Evolutionary conservation across 2,888 invertebrate genomes (phyloP).

Genomic region (Monoplex corrugatus): DNA sequence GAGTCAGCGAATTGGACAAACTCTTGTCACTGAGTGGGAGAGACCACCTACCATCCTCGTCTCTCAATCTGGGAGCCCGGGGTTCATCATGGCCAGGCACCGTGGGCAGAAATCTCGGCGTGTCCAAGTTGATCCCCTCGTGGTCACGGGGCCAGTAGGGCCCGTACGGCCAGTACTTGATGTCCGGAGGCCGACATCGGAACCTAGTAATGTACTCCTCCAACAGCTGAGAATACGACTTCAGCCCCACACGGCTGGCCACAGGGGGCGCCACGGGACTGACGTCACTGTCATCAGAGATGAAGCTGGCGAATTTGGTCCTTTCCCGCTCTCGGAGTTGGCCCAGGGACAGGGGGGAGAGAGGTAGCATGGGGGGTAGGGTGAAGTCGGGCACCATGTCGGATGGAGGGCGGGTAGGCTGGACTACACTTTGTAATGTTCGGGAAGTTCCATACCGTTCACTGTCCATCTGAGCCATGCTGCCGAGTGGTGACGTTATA

Average conservation of each 20-base stretch:
- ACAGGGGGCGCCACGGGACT: conserved; percentile 47
- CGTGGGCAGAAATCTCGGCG: conserved; percentile 65
- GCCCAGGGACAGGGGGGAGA: neutral
- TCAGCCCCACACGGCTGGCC: conserved; percentile 38
- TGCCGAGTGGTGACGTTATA: neutral
- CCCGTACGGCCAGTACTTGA: conserved; percentile 79
- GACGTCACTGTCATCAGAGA: conserved; percentile 41
- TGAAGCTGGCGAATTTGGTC: conserved; percentile 16
- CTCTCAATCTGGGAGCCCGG: conserved; percentile 49
- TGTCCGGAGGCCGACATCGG: conserved; percentile 75
- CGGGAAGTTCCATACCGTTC: neutral
- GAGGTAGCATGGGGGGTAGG: neutral
- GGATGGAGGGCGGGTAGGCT: neutral
- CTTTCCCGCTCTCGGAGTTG: conserved; percentile 15
- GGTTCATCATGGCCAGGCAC: conserved; percentile 64
- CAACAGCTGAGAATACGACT: conserved; percentile 72
- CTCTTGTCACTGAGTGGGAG: no score
- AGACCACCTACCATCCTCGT: conserved; percentile 45
- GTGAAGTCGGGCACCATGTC: neutral
- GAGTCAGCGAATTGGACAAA: no score
- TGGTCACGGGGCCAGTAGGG: conserved; percentile 77
- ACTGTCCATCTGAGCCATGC: neutral
- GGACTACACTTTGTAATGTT: no score
- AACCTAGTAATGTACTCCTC: conserved; percentile 75
- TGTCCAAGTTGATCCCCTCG: conserved; percentile 69